phyloP scores from a whole-genome alignment of 2,113 vertebrate genomes.

The Martes martes region DNA sequence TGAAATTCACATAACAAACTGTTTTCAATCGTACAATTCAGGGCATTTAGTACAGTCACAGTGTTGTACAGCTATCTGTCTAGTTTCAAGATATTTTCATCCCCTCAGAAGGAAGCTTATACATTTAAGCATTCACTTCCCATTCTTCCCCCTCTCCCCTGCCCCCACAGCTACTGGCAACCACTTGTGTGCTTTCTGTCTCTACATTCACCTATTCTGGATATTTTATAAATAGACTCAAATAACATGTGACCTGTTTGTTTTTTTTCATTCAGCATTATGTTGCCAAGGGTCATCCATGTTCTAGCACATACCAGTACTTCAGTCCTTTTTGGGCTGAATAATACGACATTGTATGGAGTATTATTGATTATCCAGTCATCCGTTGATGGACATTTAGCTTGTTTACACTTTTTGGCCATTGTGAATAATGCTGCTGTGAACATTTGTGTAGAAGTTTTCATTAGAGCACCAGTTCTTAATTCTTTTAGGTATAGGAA shows the following conservation, averaged over 20 bases:
- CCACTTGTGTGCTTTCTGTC: background rate
- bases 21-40: background rate
- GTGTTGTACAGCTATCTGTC: background rate
- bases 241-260: background rate
- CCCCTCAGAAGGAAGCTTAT: background rate
- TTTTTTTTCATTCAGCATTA: background rate
- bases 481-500: background rate
- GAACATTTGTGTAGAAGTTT: background rate
- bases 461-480: background rate
- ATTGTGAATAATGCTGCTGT: background rate
- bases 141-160: rapidly evolving
- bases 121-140: too few relatives aligned
- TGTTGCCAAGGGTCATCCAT: background rate
- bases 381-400: background rate
- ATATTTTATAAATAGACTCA: background rate
- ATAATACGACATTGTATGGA: background rate
- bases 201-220: background rate
- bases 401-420: background rate
- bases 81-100: background rate
- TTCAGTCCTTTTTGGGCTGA: background rate
- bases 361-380: background rate
- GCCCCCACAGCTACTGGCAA: background rate
- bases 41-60: background rate
- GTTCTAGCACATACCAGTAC: background rate
- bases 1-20: background rate